phyloP scores from a whole-genome alignment of 2,113 vertebrate species.

The Athene noctua region DNA sequence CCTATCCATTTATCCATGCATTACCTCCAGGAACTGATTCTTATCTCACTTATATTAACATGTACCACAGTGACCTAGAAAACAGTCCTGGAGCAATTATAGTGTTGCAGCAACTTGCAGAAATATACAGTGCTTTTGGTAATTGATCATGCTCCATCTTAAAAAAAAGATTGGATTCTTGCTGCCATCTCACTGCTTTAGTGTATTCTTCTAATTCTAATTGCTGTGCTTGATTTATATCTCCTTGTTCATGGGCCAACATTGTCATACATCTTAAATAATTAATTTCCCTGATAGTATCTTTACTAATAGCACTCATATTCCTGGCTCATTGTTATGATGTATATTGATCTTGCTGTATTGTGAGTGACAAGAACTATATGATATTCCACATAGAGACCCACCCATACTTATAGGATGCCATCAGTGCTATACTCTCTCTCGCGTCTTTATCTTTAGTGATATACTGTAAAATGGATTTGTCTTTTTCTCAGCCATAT shows the following conservation, averaged over 20 bases:
- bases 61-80: not conserved
- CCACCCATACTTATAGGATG: not conserved
- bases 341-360: not conserved
- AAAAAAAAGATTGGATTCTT: not conserved
- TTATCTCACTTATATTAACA: not conserved
- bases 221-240: not conserved
- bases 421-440: not conserved
- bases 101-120: not conserved
- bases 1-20: not conserved
- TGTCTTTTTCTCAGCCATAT: not conserved
- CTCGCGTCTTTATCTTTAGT: not conserved
- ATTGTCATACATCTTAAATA: not conserved
- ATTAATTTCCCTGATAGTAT: not conserved
- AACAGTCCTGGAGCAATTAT: not conserved
- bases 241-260: not conserved
- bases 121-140: not conserved
- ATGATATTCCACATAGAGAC: not conserved
- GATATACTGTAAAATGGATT: not conserved
- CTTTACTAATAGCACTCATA: not conserved
- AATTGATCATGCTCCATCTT: not conserved
- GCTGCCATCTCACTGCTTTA: not conserved
- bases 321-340: not conserved
- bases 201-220: not conserved
- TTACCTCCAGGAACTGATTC: not conserved
- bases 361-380: not conserved